A percentile compares a stretch with the other conserved stretches of the same genome.
phyloP scores from a whole-genome alignment of 92 coral and sea anemone species.

The Epizoanthus stellaris region DNA sequence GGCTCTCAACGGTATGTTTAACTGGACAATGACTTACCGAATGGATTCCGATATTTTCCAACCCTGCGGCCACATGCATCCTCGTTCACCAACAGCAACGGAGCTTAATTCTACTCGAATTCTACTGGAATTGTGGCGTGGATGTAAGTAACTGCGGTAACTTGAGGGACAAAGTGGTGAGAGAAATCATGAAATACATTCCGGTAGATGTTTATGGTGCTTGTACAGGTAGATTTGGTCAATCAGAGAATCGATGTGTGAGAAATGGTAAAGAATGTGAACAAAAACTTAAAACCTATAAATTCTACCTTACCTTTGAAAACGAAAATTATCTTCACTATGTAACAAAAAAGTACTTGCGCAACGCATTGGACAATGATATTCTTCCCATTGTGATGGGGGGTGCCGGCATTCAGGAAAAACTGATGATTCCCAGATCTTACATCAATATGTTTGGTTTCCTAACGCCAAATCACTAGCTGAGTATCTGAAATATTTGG shows the following conservation, averaged over 20 bases:
- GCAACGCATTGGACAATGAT: conserved; percentile 43
- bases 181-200: conserved; percentile 6
- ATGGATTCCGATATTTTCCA: conserved; percentile 31
- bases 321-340: conserved; percentile 58
- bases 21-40: conserved; percentile 45
- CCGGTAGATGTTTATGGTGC: conserved; percentile 44
- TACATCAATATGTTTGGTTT: conserved; percentile 54
- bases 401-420: conserved; percentile 43
- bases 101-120: neutral
- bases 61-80: neutral
- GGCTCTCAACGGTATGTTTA: conserved; percentile 33
- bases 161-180: conserved; percentile 29
- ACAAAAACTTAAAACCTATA: conserved; percentile 14
- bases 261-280: too few species aligned
- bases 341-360: conserved; percentile 69
- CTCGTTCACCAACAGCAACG: neutral
- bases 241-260: conserved; percentile 22
- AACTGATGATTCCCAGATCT: conserved; percentile 49
- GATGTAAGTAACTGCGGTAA: conserved; percentile 9
- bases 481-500: conserved; percentile 44
- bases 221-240: conserved; percentile 17
- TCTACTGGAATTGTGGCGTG: conserved; percentile 38
- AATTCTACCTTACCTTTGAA: conserved; percentile 68
- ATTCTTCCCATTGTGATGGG: conserved; percentile 63
- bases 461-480: conserved; percentile 41